phyloP scores from a whole-genome alignment of 2,888 invertebrate species.

The Scotopteryx bipunctaria region DNA sequence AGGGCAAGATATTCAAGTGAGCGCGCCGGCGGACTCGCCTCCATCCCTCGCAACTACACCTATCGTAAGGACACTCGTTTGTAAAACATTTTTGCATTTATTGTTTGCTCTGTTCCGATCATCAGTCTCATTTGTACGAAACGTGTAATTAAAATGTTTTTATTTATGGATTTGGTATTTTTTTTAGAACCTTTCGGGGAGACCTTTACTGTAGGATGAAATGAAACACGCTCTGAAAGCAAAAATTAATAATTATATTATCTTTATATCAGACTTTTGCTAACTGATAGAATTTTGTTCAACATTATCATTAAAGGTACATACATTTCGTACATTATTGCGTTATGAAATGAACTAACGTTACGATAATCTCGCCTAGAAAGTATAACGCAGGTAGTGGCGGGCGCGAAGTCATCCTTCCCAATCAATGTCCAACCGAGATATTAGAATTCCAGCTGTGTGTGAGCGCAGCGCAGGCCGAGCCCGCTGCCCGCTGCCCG shows the following conservation, averaged over 20 bases:
- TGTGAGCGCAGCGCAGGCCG: too few relatives aligned
- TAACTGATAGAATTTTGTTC: constrained; percentile 64
- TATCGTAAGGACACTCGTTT: constrained; percentile 32
- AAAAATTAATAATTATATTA: constrained; percentile 63
- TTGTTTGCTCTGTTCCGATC: constrained; percentile 42
- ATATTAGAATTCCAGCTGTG: too few relatives aligned
- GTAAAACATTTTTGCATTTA: constrained; percentile 56
- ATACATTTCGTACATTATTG: constrained; percentile 53
- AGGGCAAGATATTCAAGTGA: constrained; percentile 99
- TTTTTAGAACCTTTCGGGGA: constrained; percentile 11
- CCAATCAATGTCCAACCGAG: constrained; percentile 13
- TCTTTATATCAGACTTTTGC: constrained; percentile 73
- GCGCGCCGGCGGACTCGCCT: constrained; percentile 4
- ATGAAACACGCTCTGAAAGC: constrained; percentile 61
- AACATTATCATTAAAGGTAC: constrained; percentile 59
- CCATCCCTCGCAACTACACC: constrained; percentile 13
- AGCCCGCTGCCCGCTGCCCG: too few relatives aligned
- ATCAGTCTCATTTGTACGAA: constrained; percentile 50
- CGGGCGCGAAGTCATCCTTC: neutral
- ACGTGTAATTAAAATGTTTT: constrained; percentile 62
- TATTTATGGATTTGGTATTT: constrained; percentile 52
- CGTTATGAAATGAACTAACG: constrained; percentile 47
- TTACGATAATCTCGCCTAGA: constrained; percentile 39
- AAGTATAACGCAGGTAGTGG: constrained; percentile 16
- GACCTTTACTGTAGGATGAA: constrained; percentile 18